These are phyloP conservation scores for Gobiocypris rarus DNA, from an alignment of 2,113 vertebrate species.

Conservation along the genomic window DNA sequence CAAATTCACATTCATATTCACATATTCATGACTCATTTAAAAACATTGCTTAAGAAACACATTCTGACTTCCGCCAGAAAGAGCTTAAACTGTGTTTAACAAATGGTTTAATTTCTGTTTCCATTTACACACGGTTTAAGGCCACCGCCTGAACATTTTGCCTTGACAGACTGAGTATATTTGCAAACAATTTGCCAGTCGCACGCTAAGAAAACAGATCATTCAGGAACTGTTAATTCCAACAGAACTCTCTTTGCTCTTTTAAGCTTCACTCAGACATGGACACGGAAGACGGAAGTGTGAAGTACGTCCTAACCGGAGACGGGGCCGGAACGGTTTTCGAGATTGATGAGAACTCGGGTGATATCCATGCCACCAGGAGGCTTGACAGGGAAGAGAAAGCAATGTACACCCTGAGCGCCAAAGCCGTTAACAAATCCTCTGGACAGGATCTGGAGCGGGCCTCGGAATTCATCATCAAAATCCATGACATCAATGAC, in stretches of 20 bases:
- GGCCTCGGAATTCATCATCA: constrained; percentile 97
- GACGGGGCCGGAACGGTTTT: constrained; percentile 94
- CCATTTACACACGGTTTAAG: constrained; percentile 26
- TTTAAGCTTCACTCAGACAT: constrained; percentile 94
- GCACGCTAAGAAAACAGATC: background rate
- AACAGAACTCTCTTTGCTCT: background rate
- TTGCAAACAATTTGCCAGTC: constrained; percentile 32
- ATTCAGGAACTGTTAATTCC: constrained; percentile 25
- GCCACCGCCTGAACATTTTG: constrained; percentile 23
- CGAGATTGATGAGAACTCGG: constrained; percentile 95
- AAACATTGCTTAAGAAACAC: constrained; percentile 25
- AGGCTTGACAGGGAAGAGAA: constrained; percentile 96
- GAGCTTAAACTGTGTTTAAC: constrained; percentile 16
- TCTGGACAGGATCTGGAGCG: constrained; percentile 91
- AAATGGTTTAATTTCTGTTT: constrained; percentile 35
- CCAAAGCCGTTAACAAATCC: constrained; percentile 90
- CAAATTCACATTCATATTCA: constrained; percentile 28
- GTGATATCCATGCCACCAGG: constrained; percentile 96
- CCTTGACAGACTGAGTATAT: constrained; percentile 32
- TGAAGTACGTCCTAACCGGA: constrained; percentile 94
- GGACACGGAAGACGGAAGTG: constrained; percentile 92
- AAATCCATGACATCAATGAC: constrained; percentile 99
- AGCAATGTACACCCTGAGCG: constrained; percentile 88
- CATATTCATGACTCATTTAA: constrained; percentile 40
- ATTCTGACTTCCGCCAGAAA: constrained; percentile 7